Evolutionary conservation across 2,888 invertebrate species (phyloP), one percentile per base, ranked within the genome.

Genomic region (Campoplex capitator): DNA sequence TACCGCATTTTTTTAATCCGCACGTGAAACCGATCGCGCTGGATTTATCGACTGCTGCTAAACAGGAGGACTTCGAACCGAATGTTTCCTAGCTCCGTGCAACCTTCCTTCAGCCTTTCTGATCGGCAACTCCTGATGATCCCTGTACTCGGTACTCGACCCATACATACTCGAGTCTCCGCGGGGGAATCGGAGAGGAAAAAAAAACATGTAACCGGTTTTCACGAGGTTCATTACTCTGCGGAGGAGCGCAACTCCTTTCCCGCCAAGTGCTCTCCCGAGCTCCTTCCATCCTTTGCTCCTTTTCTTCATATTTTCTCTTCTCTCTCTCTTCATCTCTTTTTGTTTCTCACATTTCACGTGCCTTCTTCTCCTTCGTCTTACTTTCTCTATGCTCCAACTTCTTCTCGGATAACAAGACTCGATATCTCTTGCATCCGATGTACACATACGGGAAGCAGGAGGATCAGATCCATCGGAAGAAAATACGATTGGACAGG

Each of bases 151-250:
- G 32, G 23, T n/a, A 48, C 42, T 51, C 67, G 11, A 54, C 56
- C 35, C 84, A 67, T 81, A 81, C 56, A 45, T 23, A n/a, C 54
- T 79, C 56, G 54, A 38, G 16, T 54, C 38, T 38, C 4, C 4
- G 74, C 73, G 71, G 67, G 75, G 48, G 82, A 67, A 71, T 56
- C 45, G 90, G 89, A 89, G 89, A 89, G 87, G 0, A 23, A 23
- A 23, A 23, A 23, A 23, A 91, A 91, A 91, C 90, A 92, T 92
- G 93, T 91, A 94, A 94, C 94, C 94, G 94, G 94, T 94, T 94
- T 93, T 90, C 92, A 93, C 62, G 16, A 94, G 93, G 94, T 94
- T 94, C 94, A 94, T 94, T 94, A 94, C 94, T 93, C 94, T 85
- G 89, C 90, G 91, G 88, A 89, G 88, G 91, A 91, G 92, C 92